Conservation (phyloP, 1,140 invertebrate genomes). For the Mactra quadrangularis region DNA sequence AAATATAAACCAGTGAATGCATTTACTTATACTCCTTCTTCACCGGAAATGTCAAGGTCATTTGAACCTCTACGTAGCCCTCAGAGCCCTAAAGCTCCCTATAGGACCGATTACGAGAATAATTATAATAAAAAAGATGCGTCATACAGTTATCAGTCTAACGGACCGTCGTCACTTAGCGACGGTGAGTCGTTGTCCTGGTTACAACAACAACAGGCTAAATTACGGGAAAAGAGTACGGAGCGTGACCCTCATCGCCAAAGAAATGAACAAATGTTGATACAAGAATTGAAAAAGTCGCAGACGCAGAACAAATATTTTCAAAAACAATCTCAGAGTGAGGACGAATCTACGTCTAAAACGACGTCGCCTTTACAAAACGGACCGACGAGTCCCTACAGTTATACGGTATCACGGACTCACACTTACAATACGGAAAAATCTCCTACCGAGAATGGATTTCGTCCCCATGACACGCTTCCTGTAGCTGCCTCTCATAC, state of each 20-base stretch:
- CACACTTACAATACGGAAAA: slow-evolving; percentile 70
- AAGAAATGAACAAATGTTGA: slow-evolving; percentile 80
- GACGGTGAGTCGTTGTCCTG: slow-evolving; percentile 76
- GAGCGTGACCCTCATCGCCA: slow-evolving; percentile 72
- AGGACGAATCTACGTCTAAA: slow-evolving; percentile 76
- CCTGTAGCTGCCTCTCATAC: slow-evolving; percentile 58
- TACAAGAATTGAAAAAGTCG: slow-evolving; percentile 79
- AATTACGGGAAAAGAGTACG: slow-evolving; percentile 75
- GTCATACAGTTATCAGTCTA: slow-evolving; percentile 65
- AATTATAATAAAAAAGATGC: slow-evolving; percentile 67
- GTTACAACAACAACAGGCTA: slow-evolving; percentile 83
- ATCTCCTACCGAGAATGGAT: slow-evolving; percentile 42
- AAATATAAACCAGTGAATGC: slow-evolving; percentile 69
- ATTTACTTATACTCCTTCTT: slow-evolving; percentile 72
- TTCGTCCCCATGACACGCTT: slow-evolving; percentile 53
- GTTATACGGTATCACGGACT: slow-evolving; percentile 67
- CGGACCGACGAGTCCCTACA: slow-evolving; percentile 70
- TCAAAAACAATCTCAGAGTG: slow-evolving; percentile 75
- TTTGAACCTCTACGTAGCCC: slow-evolving; percentile 60
- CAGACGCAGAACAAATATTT: slow-evolving; percentile 80
- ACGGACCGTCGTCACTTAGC: slow-evolving; percentile 63
- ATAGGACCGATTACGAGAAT: slow-evolving; percentile 79
- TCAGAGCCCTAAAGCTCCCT: slow-evolving; percentile 68
- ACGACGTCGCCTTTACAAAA: slow-evolving; percentile 66
- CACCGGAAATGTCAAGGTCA: slow-evolving; percentile 63